Percentiles rank a stretch among this genome's conserved stretches.
Evolutionary conservation across 2,797 vertebrate genomes (phyloP).

Genomic region (Manis javanica): DNA sequence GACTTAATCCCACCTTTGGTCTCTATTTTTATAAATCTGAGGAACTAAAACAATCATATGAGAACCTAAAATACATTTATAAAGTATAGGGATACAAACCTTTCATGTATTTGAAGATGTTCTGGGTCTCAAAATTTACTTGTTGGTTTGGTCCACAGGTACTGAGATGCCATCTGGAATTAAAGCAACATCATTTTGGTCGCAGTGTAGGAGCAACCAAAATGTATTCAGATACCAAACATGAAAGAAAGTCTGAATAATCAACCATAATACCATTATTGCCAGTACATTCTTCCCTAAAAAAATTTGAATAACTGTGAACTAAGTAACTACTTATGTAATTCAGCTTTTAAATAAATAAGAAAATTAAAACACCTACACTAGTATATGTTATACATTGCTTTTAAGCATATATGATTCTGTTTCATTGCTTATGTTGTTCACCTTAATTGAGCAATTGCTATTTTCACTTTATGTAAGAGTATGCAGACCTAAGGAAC

Average conservation of each 20-base stretch:
- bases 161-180: slow-evolving; percentile 73
- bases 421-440: not conserved
- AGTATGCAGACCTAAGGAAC: not conserved
- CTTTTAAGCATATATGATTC: slow-evolving; percentile 6
- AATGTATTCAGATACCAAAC: slow-evolving; percentile 26
- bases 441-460: not conserved
- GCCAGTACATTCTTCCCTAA: not conserved
- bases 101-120: slow-evolving; percentile 10
- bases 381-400: not conserved
- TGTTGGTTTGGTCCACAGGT: slow-evolving; percentile 80
- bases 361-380: not conserved
- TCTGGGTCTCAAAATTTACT: slow-evolving; percentile 76
- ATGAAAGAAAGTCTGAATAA: slow-evolving; percentile 35
- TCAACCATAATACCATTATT: not conserved
- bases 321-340: not conserved
- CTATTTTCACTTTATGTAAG: slow-evolving; percentile 1
- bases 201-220: slow-evolving; percentile 81
- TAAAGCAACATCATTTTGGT: slow-evolving; percentile 70
- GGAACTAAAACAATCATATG: not conserved
- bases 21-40: slow-evolving; percentile 20
- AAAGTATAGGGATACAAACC: not conserved
- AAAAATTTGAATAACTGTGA: not conserved
- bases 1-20: not conserved
- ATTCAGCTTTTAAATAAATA: slow-evolving; percentile 37
- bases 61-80: slow-evolving; percentile 32